Conservation (phyloP, 2,888 invertebrate species). For the Folsomia candida region DNA sequence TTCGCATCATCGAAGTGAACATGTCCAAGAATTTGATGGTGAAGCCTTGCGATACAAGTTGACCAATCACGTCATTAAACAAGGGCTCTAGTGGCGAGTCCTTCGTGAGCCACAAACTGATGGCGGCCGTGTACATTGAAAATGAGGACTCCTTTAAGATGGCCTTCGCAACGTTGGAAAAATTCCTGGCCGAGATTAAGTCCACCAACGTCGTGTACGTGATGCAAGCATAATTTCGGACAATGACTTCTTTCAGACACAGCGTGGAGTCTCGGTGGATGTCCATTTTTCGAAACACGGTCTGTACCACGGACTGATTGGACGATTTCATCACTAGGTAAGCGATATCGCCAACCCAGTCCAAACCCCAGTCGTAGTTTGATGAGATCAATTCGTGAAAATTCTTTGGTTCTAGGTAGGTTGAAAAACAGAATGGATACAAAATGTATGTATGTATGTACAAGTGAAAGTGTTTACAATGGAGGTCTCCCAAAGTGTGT, state of each 20-base stretch:
- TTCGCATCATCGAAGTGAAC: constrained; percentile 6
- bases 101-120: constrained; percentile 20
- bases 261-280: constrained; percentile 23
- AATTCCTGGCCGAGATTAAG: neutral
- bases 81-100: constrained; percentile 3
- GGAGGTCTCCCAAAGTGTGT: too few relatives aligned
- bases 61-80: constrained; percentile 15
- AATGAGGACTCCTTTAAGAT: constrained; percentile 15
- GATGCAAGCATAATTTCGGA: constrained; percentile 26
- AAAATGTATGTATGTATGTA: too few relatives aligned
- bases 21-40: constrained; percentile 16
- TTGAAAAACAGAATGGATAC: too few relatives aligned
- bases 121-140: constrained; percentile 24
- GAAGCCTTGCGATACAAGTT: constrained; percentile 16
- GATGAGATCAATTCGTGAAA: constrained; percentile 26
- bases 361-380: constrained; percentile 20
- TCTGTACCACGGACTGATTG: constrained; percentile 22
- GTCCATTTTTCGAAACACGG: constrained; percentile 30
- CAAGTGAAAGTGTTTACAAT: too few relatives aligned
- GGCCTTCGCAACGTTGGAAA: neutral
- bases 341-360: constrained; percentile 26
- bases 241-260: constrained; percentile 26
- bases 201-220: constrained; percentile 11
- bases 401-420: constrained; percentile 23
- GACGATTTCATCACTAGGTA: constrained; percentile 25